Base-by-base conservation (phyloP, 1,140 invertebrate genomes). In the Philopotamus ludificatus region DNA sequence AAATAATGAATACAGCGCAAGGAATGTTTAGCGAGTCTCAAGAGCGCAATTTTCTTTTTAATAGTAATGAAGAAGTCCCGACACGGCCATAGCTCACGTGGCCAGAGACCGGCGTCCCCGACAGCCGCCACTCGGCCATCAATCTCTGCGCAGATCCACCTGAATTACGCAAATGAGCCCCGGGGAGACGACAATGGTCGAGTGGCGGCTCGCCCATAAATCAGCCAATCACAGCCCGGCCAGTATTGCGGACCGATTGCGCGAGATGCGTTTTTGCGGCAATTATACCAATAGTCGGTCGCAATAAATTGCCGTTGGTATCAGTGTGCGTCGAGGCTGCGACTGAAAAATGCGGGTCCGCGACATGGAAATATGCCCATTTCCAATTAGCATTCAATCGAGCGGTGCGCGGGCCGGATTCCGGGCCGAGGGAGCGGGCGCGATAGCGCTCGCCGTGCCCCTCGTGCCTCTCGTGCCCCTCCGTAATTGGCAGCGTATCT, bases 311-410 rank as follows among this genome's bases (percentile, higher is more conserved):
- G n/a, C 23, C 50, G 44, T 16, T 20, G 8, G 44, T 47, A 47
- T 47, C 44, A 8, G 45, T 49, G 45, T 16, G 18, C 28, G 28
- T 15, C 45, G 45, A 21, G 12, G 28, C 28, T 34, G 28, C 28
- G 28, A 34, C 28, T 4, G 12, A 34, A 34, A 34, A 34, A 34
- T 34, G 28, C 28, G 12, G 12, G 28, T 34, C 28, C 47, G n/a
- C 26, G 16, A 45, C 26, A 42, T 42, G 28, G 47, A 61, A 61
- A 61, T 61, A 61, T 61, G 58, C 26, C 41, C 18, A 26, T 49
- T 49, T 49, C 58, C 58, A 61, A 61, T 61, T 61, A 61, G 58
- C 44, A 61, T 61, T 61, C 42, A 61, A 61, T 61, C 44, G 58
- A 23, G 8, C 42, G 12, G 55, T 44, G 26, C 34, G 55, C n/a